Base-by-base conservation (phyloP, 1,140 invertebrate species). In the Drosophila nebulosa region DNA sequence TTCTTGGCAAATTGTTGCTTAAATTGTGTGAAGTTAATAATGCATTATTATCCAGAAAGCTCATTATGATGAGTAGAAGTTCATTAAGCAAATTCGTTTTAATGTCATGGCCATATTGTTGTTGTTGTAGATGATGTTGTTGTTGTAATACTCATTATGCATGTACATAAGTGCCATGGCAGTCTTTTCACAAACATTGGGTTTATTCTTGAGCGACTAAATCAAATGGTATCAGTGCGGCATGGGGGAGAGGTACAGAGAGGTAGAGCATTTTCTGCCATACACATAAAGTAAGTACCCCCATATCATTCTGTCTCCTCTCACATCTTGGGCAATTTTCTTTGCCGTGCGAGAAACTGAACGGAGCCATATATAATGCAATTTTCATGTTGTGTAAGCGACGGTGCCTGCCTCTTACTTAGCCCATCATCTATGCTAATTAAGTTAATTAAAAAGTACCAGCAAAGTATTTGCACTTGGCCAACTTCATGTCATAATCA, bases 391-490 rank as follows among this genome's bases (percentile, higher is more conserved):
- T 85, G 62, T 85, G 70, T 85, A 84, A 84, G 80, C 81, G 80
- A 32, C 39, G 39, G 39, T 46, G 39, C 39, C 56, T 60, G 58
- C 66, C 69, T 67, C 83, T 85, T 46, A 46, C 78, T 85, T 81
- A 88, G 81, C 66, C 73, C 81, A 77, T 85, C 81, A 81, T 86
- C 81, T 88, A 85, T 85, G 81, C 81, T 85, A 85, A 85, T 85
- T 85, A 85, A 85, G 81, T 85, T 85, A 85, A 85, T 85, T 85
- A 85, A 85, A 88, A 85, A 88, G 81, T 88, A 85, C 81, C 78
- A 85, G 83, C 81, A 85, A 85, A 85, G 81, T 85, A 85, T 85
- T 85, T 85, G 81, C 81, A 85, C 81, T 85, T 85, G 83, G 81
- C 81, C 83, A 85, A 85, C 81, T 85, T 85, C 83, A 85, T 74